Conservation (phyloP, 2,797 vertebrate species). For the Catharus ustulatus region DNA sequence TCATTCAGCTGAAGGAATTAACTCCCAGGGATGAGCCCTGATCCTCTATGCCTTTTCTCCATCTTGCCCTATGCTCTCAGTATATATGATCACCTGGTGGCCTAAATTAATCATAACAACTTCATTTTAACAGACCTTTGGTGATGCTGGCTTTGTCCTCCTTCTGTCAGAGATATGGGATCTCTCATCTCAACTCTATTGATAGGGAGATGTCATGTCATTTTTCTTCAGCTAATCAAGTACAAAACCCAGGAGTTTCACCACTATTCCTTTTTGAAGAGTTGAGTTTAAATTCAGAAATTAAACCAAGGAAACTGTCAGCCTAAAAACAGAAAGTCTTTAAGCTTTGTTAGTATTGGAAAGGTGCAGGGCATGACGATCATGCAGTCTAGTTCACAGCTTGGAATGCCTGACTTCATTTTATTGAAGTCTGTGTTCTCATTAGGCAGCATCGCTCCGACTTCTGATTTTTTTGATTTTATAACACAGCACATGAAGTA, state of each 20-base stretch:
- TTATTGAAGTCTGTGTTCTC: not conserved
- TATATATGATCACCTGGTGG: too few species aligned
- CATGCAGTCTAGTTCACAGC: rapidly evolving
- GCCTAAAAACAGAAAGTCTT: not conserved
- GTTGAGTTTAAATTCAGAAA: not conserved
- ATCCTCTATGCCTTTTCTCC: not conserved
- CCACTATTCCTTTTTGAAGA: not conserved
- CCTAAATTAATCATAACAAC: not conserved
- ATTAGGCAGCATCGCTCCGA: rapidly evolving
- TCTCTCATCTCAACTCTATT: not conserved
- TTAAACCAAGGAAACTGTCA: not conserved
- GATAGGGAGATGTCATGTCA: not conserved
- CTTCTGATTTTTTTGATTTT: not conserved
- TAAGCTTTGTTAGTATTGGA: not conserved
- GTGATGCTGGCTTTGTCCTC: rapidly evolving
- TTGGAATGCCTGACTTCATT: not conserved
- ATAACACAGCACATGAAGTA: not conserved
- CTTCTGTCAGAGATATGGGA: not conserved
- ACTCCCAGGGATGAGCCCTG: not conserved
- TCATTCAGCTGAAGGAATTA: not conserved
- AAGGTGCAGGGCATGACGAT: not conserved
- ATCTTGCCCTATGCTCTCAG: not conserved
- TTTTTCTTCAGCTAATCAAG: not conserved
- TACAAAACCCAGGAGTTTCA: not conserved
- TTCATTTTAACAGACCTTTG: not conserved